These are phyloP conservation scores for Pluvialis apricaria DNA, from an alignment of 2,113 vertebrate genomes.

Conservation along the genomic window DNA sequence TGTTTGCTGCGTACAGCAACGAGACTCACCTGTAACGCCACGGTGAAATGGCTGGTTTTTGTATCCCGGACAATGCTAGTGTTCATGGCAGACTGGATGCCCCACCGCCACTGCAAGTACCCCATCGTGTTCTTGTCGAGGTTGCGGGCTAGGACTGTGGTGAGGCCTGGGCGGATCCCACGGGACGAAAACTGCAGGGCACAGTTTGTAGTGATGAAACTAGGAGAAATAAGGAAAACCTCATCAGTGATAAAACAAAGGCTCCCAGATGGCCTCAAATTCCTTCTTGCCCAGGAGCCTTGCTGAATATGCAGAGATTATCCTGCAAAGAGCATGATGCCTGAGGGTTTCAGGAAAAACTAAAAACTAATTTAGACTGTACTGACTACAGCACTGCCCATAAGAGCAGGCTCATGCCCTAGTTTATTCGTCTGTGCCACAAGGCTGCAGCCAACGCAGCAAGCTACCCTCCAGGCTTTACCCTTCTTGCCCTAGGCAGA, in stretches of 20 bases:
- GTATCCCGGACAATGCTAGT: constrained; percentile 94
- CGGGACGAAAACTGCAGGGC: constrained; percentile 93
- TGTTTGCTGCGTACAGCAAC: fast-evolving
- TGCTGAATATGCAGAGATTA: not conserved
- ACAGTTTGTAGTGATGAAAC: constrained; percentile 91
- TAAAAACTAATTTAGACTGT: not conserved
- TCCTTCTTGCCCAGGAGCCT: not conserved
- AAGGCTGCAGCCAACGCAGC: not conserved
- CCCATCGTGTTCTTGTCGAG: constrained; percentile 97
- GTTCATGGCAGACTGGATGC: constrained; percentile 95
- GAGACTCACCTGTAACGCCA: constrained; percentile 85
- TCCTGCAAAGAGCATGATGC: fast-evolving
- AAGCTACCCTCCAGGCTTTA: not conserved
- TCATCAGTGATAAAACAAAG: not conserved
- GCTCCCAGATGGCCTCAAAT: not conserved
- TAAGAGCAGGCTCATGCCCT: not conserved
- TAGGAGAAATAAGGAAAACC: constrained; percentile 31
- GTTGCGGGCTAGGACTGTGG: constrained; percentile 90
- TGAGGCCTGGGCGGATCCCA: constrained; percentile 87
- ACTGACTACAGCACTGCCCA: not conserved
- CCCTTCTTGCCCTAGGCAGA: not conserved
- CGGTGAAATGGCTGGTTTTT: constrained; percentile 90
- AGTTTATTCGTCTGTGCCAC: not conserved
- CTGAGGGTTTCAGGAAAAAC: not conserved
- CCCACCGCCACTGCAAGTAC: constrained; percentile 98